Evolutionary conservation across 2,113 vertebrate species (phyloP).

Genomic region (Rallus limicola): DNA sequence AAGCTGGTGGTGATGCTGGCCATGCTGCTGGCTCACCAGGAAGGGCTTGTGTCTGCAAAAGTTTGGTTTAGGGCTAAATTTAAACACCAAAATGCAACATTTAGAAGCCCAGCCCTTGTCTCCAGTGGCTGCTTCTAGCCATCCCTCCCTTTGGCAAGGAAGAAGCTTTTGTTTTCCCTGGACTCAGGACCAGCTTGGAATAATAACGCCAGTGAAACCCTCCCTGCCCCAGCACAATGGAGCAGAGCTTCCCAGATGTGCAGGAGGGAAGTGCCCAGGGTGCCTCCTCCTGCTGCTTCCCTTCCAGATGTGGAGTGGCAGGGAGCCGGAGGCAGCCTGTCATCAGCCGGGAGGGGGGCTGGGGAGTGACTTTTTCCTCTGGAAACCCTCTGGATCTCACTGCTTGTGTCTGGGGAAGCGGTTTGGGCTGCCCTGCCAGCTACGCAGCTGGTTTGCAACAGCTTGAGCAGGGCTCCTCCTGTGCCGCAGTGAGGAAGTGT

Average conservation of each 20-base stretch:
- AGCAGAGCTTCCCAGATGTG: background rate
- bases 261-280: background rate
- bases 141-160: constrained; percentile 46
- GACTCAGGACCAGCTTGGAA: background rate
- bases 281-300: background rate
- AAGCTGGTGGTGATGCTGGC: background rate
- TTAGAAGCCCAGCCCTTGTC: background rate
- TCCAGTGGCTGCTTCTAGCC: background rate
- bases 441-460: background rate
- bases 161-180: constrained; percentile 47
- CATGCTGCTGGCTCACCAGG: background rate
- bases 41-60: background rate
- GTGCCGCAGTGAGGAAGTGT: background rate
- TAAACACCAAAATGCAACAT: background rate
- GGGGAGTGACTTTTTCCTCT: constrained; percentile 46
- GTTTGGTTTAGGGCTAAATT: constrained; percentile 25
- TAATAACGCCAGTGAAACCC: background rate
- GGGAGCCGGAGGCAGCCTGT: background rate
- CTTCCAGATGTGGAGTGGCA: constrained; percentile 50
- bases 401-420: background rate
- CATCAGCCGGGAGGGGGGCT: background rate
- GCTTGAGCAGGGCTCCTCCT: background rate
- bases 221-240: constrained; percentile 17
- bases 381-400: constrained; percentile 28
- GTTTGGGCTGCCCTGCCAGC: constrained; percentile 6